Conservation (phyloP, 2,113 vertebrate species). For the Sturnira hondurensis region DNA sequence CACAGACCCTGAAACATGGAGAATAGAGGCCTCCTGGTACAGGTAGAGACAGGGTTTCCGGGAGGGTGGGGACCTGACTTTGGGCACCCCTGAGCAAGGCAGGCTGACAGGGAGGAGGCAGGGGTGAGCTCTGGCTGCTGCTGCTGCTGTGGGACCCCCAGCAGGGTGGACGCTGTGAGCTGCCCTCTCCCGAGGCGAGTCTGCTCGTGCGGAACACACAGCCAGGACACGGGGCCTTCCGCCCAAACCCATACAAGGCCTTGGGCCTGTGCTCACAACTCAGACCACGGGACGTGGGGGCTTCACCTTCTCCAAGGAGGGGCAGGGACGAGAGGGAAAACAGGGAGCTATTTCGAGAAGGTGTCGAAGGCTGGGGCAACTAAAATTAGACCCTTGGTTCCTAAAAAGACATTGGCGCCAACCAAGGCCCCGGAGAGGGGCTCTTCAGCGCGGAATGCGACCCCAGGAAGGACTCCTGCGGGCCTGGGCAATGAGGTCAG, state of each 20-base stretch:
- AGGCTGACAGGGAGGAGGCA: background rate
- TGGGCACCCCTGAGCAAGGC: background rate
- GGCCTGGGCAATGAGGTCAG: conserved; percentile 76
- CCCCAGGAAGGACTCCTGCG: conserved; percentile 67
- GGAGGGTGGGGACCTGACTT: background rate
- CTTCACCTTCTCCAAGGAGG: conserved; percentile 58
- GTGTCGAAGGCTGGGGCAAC: conserved; percentile 71
- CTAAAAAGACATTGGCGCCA: conserved; percentile 78
- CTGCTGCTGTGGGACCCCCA: rapidly evolving
- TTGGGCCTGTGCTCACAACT: background rate
- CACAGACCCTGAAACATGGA: too few species aligned
- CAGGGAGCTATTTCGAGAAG: conserved; percentile 80
- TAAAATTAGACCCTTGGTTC: conserved; percentile 83
- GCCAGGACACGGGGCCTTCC: background rate
- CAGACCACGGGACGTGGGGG: background rate
- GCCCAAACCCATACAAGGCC: conserved; percentile 59
- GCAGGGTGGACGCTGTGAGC: rapidly evolving
- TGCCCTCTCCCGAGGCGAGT: background rate
- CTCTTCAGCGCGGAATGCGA: conserved; percentile 80
- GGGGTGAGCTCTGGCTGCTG: too few species aligned
- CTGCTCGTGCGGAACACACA: rapidly evolving
- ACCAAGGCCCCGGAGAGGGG: conserved; percentile 69
- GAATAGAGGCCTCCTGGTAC: background rate
- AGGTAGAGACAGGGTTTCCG: background rate
- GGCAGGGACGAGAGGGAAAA: conserved; percentile 54